phyloP scores from a whole-genome alignment of 2,113 vertebrate species.

The Sapajus apella region DNA sequence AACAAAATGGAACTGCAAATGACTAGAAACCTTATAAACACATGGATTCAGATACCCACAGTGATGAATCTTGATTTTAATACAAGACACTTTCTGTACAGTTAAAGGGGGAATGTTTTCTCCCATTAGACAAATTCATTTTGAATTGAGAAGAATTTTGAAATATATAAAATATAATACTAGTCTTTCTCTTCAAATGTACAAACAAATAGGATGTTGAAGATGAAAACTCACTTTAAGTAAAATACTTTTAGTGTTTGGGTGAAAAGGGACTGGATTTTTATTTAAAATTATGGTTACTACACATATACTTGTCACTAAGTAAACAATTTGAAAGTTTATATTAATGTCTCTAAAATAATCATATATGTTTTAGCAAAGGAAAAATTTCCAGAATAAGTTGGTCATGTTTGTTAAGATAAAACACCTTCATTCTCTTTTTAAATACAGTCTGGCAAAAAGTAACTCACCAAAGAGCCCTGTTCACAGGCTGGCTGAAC shows the following conservation, averaged over 20 bases:
- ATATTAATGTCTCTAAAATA: constrained; percentile 45
- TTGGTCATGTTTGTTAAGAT: constrained; percentile 31
- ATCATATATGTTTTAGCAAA: constrained; percentile 39
- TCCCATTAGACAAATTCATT: neutral
- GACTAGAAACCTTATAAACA: neutral
- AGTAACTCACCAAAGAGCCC: neutral
- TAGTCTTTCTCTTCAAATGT: neutral
- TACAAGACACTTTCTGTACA: neutral
- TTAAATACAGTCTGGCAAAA: constrained; percentile 34
- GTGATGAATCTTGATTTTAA: constrained; percentile 36
- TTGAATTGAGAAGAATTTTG: neutral
- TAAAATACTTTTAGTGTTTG: constrained; percentile 11
- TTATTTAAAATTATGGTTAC: constrained; percentile 39
- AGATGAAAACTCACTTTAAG: constrained; percentile 6
- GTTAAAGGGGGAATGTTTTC: neutral
- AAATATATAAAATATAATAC: constrained; percentile 10
- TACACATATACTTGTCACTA: neutral
- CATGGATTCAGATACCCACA: neutral
- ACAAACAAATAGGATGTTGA: constrained; percentile 12
- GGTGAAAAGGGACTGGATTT: constrained; percentile 27
- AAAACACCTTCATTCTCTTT: constrained; percentile 20
- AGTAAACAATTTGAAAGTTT: constrained; percentile 25
- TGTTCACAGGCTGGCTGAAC: too few species aligned
- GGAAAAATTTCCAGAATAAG: constrained; percentile 7
- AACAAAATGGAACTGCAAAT: constrained; percentile 14